phyloP scores from a whole-genome alignment of 2,797 vertebrate species.

The Peromyscus eremicus region DNA sequence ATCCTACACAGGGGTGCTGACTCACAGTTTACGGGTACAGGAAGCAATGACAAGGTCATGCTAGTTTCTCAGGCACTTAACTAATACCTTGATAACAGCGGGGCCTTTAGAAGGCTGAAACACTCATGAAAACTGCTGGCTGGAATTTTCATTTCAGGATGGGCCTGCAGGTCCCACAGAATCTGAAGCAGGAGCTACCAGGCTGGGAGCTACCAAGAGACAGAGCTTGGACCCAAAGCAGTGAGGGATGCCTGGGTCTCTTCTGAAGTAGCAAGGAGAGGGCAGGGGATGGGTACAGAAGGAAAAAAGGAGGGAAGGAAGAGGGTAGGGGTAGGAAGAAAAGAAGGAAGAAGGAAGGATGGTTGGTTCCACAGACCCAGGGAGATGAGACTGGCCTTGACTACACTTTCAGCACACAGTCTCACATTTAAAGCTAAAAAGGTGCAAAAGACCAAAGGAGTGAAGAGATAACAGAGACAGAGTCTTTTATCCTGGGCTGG shows the following conservation, averaged over 20 bases:
- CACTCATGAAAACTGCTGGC: conserved; percentile 24
- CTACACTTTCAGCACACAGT: not conserved
- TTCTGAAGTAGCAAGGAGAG: not conserved
- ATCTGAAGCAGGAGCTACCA: rapidly evolving
- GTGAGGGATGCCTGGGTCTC: not conserved
- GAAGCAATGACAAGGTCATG: conserved; percentile 2
- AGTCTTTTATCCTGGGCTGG: not conserved
- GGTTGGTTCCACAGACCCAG: not conserved
- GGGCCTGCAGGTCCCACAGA: rapidly evolving
- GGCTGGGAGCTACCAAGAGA: not conserved
- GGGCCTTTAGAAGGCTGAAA: conserved; percentile 53
- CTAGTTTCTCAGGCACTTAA: conserved; percentile 13
- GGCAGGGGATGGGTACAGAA: not conserved
- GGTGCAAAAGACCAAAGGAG: not conserved
- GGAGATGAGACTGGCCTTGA: too few relatives aligned
- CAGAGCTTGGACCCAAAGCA: not conserved
- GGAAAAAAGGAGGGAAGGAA: not conserved
- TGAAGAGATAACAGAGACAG: not conserved
- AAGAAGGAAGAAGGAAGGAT: too few relatives aligned
- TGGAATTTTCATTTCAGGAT: conserved; percentile 3
- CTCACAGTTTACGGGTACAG: conserved; percentile 1
- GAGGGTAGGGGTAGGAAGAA: rapidly evolving
- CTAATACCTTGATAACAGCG: not conserved
- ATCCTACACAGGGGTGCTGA: conserved; percentile 36
- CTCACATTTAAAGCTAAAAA: not conserved